Percentiles rank a stretch among this genome's conserved stretches.
These are phyloP conservation scores for Astropecten irregularis DNA, from an alignment of 53 echinoderm and acorn worm species.

Conservation along the genomic window DNA sequence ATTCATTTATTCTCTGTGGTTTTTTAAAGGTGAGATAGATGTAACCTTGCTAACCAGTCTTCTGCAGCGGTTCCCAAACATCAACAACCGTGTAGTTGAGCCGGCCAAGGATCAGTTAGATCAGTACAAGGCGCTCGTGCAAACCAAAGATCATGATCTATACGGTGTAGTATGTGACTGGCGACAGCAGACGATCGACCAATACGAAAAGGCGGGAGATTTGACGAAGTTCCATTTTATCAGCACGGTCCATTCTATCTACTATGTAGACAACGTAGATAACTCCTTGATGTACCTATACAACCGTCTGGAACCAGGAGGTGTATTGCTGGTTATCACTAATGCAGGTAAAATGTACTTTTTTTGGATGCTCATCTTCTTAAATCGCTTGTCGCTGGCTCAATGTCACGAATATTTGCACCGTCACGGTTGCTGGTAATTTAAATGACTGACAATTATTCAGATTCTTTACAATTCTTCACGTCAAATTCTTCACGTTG, in stretches of 20 bases:
- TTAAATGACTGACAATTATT: no score
- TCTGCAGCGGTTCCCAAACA: slow-evolving; percentile 37
- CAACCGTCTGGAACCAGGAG: slow-evolving; percentile 65
- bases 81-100: slow-evolving; percentile 75
- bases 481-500: no score
- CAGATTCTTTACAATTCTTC: no score
- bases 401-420: no score
- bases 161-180: slow-evolving; percentile 51
- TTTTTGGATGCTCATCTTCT: no score
- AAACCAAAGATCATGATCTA: slow-evolving; percentile 2
- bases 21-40: slow-evolving; percentile 63
- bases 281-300: slow-evolving; percentile 56
- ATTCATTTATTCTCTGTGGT: no score
- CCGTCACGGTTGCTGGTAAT: no score
- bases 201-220: slow-evolving; percentile 44
- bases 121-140: slow-evolving; percentile 61
- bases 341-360: slow-evolving; percentile 59
- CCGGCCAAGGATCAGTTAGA: slow-evolving; percentile 58
- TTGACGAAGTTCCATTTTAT: slow-evolving; percentile 71
- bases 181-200: slow-evolving; percentile 60
- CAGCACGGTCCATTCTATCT: slow-evolving; percentile 78
- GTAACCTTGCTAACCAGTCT: slow-evolving; percentile 57
- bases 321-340: slow-evolving; percentile 50
- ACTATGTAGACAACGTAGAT: slow-evolving; percentile 66
- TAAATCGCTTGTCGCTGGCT: no score